Evolutionary conservation across 2,797 vertebrate genomes (phyloP).

Genomic region (Channa striata): DNA sequence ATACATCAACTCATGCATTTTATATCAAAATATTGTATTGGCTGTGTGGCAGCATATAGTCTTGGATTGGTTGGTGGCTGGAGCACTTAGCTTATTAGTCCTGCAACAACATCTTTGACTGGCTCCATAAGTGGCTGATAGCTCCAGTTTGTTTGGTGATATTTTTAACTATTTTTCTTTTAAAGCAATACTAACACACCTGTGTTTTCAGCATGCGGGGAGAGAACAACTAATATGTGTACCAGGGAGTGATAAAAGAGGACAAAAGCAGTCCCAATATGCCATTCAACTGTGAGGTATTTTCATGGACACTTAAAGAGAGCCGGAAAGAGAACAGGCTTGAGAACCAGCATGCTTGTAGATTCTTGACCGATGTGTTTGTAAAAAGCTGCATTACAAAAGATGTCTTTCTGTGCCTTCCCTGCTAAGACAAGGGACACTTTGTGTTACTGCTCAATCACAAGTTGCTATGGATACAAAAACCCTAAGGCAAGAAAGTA

Average conservation of each 20-base stretch:
- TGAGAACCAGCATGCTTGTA: slow-evolving; percentile 7
- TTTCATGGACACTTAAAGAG: slow-evolving; percentile 23
- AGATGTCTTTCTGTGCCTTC: slow-evolving; percentile 42
- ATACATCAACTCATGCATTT: slow-evolving; percentile 26
- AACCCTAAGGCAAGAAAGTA: slow-evolving; percentile 36
- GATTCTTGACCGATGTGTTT: slow-evolving; percentile 38
- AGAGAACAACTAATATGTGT: slow-evolving; percentile 12
- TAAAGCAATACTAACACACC: slow-evolving; percentile 5
- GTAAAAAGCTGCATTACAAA: slow-evolving; percentile 43
- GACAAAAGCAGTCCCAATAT: slow-evolving; percentile 23
- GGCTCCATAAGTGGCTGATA: background rate
- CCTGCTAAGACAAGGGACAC: slow-evolving; percentile 63
- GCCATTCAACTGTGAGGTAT: slow-evolving; percentile 25
- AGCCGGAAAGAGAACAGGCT: slow-evolving; percentile 10
- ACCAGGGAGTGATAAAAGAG: slow-evolving; percentile 37
- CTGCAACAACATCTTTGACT: slow-evolving; percentile 34
- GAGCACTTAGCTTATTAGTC: slow-evolving; percentile 50
- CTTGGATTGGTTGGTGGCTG: slow-evolving; percentile 17
- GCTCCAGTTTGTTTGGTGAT: slow-evolving; percentile 10
- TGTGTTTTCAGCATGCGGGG: slow-evolving; percentile 3
- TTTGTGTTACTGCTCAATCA: slow-evolving; percentile 53
- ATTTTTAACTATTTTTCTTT: slow-evolving; percentile 29
- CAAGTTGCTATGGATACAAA: slow-evolving; percentile 76
- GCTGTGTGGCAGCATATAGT: slow-evolving; percentile 41
- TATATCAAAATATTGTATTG: slow-evolving; percentile 5